Evolutionary conservation across 2,113 vertebrate species (phyloP).

Genomic region (Saguinus imperator): DNA sequence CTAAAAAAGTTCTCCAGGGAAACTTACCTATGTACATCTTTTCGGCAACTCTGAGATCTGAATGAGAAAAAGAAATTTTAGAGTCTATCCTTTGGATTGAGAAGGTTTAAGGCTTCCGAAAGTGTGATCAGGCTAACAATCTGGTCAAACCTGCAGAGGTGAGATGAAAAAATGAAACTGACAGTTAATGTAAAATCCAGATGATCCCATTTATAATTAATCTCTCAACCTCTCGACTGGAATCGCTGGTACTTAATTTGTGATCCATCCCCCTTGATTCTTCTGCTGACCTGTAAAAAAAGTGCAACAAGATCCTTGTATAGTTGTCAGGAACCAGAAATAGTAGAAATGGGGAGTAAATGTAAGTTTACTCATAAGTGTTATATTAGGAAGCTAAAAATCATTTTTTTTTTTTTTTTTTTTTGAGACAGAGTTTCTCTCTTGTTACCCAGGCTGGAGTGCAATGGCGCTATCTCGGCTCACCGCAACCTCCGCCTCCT

Average conservation of each 20-base stretch:
- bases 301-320: background rate
- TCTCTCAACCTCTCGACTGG: background rate
- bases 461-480: too few relatives aligned
- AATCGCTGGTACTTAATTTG: background rate
- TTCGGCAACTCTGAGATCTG: background rate
- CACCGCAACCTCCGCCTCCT: too few relatives aligned
- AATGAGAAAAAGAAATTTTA: background rate
- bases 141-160: background rate
- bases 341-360: background rate
- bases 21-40: background rate
- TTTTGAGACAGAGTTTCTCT: too few relatives aligned
- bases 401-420: too few relatives aligned
- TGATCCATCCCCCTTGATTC: background rate
- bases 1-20: background rate
- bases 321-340: background rate
- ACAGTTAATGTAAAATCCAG: background rate
- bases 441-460: too few relatives aligned
- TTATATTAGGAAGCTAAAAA: background rate
- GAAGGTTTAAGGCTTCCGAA: background rate
- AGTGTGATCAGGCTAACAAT: background rate
- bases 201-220: background rate
- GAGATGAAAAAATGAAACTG: background rate
- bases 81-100: background rate
- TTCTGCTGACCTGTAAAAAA: background rate
- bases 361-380: background rate